Conservation (phyloP, 2,797 vertebrate genomes). For the Pangasius mekongensis region DNA sequence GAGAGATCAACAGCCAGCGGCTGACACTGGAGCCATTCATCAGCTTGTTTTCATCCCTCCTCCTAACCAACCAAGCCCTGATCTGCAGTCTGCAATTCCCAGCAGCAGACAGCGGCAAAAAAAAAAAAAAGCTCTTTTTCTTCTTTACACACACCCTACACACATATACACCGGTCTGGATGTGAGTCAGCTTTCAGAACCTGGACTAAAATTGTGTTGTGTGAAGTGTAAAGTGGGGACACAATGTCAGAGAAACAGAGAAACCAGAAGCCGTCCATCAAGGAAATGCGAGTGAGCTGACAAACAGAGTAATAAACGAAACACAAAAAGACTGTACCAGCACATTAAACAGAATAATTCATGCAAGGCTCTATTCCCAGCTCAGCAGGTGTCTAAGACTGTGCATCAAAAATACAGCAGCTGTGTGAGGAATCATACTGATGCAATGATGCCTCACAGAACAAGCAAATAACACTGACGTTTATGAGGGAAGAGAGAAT, state of each 20-base stretch:
- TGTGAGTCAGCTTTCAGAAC: neutral
- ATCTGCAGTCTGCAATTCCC: slow-evolving; percentile 56
- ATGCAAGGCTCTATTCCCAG: slow-evolving; percentile 66
- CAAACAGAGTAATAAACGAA: slow-evolving; percentile 30
- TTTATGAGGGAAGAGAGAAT: slow-evolving; percentile 9
- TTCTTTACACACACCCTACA: neutral
- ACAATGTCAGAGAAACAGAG: slow-evolving; percentile 9
- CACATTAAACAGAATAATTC: slow-evolving; percentile 73
- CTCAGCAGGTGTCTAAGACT: slow-evolving; percentile 60
- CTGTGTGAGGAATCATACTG: slow-evolving; percentile 26
- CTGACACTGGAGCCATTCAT: slow-evolving; percentile 28
- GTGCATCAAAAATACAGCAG: slow-evolving; percentile 42
- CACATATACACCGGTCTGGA: neutral
- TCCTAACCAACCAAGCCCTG: slow-evolving; percentile 29
- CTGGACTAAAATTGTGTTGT: neutral
- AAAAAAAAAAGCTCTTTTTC: neutral
- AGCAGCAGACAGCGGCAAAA: slow-evolving; percentile 25
- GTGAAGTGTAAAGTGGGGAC: neutral
- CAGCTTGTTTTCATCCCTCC: slow-evolving; percentile 31
- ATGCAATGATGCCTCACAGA: slow-evolving; percentile 3
- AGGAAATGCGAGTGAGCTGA: slow-evolving; percentile 19
- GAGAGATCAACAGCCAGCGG: neutral
- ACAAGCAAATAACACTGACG: slow-evolving; percentile 1
- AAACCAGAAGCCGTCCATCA: slow-evolving; percentile 23
- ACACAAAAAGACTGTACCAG: slow-evolving; percentile 46